Evolutionary conservation across 30 jellyfish, hydroid and myxozoan species (phyloP).

Genomic region (Turritopsis dohrnii): DNA sequence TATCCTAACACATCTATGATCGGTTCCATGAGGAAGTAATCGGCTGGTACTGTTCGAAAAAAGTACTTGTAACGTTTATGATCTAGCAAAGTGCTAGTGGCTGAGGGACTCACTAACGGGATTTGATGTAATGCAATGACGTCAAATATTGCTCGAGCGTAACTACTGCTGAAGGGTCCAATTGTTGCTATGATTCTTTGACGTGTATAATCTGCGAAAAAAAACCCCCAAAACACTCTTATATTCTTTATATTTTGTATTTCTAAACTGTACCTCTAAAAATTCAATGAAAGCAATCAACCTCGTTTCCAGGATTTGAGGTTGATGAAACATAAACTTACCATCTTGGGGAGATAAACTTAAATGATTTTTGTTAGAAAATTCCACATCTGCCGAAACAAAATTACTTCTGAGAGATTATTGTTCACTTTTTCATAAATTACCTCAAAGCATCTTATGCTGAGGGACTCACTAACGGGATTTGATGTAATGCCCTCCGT

Average conservation of each 20-base stretch:
- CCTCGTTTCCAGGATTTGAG: no score
- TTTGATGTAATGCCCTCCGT: constrained; percentile 55
- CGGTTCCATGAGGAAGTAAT: constrained; percentile 39
- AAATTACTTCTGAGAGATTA: no score
- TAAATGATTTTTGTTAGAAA: no score
- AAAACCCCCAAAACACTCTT: no score
- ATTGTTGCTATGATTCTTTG: constrained; percentile 52
- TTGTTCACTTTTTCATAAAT: no score
- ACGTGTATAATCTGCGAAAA: neutral
- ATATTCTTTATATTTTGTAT: no score
- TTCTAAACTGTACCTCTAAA: no score
- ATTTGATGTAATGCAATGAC: constrained; percentile 61
- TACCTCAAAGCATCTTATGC: no score
- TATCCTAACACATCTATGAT: constrained; percentile 38
- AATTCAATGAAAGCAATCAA: no score
- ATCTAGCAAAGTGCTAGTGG: constrained; percentile 67
- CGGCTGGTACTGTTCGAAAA: constrained; percentile 88
- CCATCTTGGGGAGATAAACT: no score
- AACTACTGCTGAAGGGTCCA: constrained; percentile 78
- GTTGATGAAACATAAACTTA: no score
- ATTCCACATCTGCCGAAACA: no score
- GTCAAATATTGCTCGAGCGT: constrained; percentile 79
- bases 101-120: constrained; percentile 81
- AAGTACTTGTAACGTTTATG: constrained; percentile 55
- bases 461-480: constrained; percentile 77